Evolutionary conservation across 2,113 vertebrate species (phyloP).

Genomic region (Colistium nudipinnis): DNA sequence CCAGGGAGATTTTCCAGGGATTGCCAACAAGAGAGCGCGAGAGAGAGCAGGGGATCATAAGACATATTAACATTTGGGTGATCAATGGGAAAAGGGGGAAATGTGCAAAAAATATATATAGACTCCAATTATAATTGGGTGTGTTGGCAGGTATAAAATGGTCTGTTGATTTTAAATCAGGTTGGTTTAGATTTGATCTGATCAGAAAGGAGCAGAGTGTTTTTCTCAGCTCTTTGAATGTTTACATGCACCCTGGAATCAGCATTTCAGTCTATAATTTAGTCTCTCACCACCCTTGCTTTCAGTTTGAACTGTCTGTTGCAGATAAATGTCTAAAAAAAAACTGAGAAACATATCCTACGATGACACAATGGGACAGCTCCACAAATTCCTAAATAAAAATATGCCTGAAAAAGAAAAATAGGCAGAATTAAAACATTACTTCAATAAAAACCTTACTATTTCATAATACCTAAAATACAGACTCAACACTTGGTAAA

Average conservation of each 20-base stretch:
- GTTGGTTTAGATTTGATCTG: not conserved
- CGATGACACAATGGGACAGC: not conserved
- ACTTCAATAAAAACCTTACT: not conserved
- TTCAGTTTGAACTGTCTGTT: not conserved
- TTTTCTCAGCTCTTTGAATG: not conserved
- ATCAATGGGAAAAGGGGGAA: too few relatives aligned
- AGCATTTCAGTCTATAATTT: not conserved
- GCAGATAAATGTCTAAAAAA: not conserved
- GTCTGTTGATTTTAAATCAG: not conserved
- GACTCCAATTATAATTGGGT: not conserved
- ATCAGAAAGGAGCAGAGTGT: not conserved
- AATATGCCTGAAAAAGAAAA: not conserved
- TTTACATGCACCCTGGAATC: conserved; percentile 3
- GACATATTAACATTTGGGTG: too few relatives aligned
- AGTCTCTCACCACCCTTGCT: too few relatives aligned
- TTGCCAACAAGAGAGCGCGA: too few relatives aligned
- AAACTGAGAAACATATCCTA: not conserved
- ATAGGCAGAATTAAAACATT: not conserved
- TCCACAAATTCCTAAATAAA: not conserved
- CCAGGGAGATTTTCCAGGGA: too few relatives aligned
- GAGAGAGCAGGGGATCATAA: too few relatives aligned
- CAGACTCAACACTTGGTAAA: not conserved
- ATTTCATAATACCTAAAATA: not conserved
- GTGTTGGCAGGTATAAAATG: too few relatives aligned
- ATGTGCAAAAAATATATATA: too few relatives aligned